Evolutionary conservation across 2,113 vertebrate species (phyloP), one percentile per base, ranked within the genome.

Genomic region (Alectura lathami): DNA sequence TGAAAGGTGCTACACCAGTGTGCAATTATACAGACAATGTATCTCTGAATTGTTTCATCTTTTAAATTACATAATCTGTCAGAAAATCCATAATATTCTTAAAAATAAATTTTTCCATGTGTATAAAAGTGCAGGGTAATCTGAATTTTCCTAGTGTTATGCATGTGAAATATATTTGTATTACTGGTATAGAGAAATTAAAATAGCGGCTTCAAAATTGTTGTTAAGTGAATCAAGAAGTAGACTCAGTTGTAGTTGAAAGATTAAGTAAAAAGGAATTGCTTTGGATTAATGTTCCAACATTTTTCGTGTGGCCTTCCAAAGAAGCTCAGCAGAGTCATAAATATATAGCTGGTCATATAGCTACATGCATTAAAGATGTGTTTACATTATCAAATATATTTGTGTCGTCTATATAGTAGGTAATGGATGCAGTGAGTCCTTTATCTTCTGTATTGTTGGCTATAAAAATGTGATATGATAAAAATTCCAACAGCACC

Each of bases 401-500:
- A 72, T 80, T 85, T 91, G 40, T 84, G 67, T 79, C 54, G 59
- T 80, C 83, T 90, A 3, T 75, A 47, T 48, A 69, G 36, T 38
- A 93, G 27, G 43, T 64, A 82, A 59, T 73, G 59, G 87, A 89
- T 81, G n/a, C 64, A 86, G 13, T 73, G 60, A 91, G 57, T 89
- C 76, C 81, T 94, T 89, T 86, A 53, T 83, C 86, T 92, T 88
- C 66, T 54, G 42, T 67, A 53, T 62, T 88, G 81, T 63, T 92
- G 86, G 27, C 85, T 89, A 38, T 68, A 78, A 89, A 92, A 92
- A 73, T 67, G 38, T 48, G 73, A 70, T 83, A 59, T 51, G 67
- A 43, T 77, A 72, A 92, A 91, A 95, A 94, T 94, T 88, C 48
- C 91, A 90, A 26, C 54, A 84, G 15, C 89, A 89, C 80, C 96